phyloP scores from a whole-genome alignment of 2,797 vertebrate species.

The Sebastes cheni region DNA sequence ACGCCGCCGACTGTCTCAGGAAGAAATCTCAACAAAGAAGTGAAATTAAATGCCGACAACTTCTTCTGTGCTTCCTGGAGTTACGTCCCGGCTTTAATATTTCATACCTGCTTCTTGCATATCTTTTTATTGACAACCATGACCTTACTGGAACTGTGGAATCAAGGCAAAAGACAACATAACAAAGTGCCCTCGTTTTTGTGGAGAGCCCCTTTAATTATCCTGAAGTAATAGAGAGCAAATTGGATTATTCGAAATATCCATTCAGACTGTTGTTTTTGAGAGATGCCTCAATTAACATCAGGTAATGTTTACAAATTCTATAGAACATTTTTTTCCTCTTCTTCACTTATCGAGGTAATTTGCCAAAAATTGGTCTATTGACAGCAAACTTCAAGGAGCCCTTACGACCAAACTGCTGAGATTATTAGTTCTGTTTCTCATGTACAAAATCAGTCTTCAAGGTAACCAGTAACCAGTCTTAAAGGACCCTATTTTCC shows the following conservation, averaged over 20 bases:
- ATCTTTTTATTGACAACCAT: slow-evolving; percentile 48
- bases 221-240: neutral
- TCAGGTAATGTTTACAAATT: neutral
- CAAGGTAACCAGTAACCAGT: too few species aligned
- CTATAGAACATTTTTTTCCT: neutral
- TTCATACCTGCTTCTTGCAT: slow-evolving; percentile 52
- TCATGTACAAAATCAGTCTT: neutral
- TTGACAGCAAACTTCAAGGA: neutral
- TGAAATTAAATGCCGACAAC: slow-evolving; percentile 80
- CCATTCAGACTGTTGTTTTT: neutral
- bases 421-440: neutral
- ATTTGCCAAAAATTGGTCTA: neutral
- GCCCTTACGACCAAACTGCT: neutral
- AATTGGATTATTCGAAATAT: slow-evolving; percentile 22
- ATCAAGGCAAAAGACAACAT: slow-evolving; percentile 20
- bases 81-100: slow-evolving; percentile 65
- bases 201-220: neutral
- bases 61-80: slow-evolving; percentile 67
- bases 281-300: neutral
- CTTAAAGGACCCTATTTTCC: too few species aligned
- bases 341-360: neutral
- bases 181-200: neutral
- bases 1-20: slow-evolving; percentile 73
- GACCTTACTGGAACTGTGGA: slow-evolving; percentile 24
- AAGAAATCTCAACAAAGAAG: slow-evolving; percentile 81